Evolutionary conservation across 2,113 vertebrate species (phyloP), one percentile per base, ranked within the genome.

Genomic region (Oncorhynchus mykiss): DNA sequence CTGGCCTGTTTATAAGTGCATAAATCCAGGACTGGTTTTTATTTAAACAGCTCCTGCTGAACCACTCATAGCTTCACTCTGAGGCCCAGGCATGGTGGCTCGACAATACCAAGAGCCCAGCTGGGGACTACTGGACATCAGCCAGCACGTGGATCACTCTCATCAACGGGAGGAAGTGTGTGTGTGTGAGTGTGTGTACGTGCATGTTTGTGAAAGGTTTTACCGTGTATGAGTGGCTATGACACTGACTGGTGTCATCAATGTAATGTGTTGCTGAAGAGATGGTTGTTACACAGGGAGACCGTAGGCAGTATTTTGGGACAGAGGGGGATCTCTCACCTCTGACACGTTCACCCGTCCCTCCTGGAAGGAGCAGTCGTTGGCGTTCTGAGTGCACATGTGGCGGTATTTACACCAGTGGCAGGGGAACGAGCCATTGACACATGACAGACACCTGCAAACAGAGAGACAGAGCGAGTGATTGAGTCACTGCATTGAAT

Each of bases 361-460:
- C 86, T 99, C 98, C 85, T 95, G 94, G 86, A 99, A 99, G 59
- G 98, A 97, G 84, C 98, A 99, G 90, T 98, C 97, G 0, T 96
- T 95, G 0, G 95, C 96, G 0, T 97, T 96, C 91, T 99, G 96
- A 0, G 98, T 99, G 86, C 97, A 99, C 85, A 99, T 93, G 73
- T 99, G 98, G 1, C 97, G 95, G 81, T 97, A 99, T 84, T 99
- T 99, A 90, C 98, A 99, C 98, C 98, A 99, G 88, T 99, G 97
- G 85, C 97, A 99, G 7, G 97, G 98, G 83, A 96, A 99, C 65
- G 96, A 96, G 76, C 97, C 96, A 0, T 96, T 96, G 66, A 98
- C 97, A 11, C 97, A 98, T 24, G 97, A 96, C 71, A 99, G 94
- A 83, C 97, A 99, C 77, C 97, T 99, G 80, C 8, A 71, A 16